Conservation (phyloP, 2,888 invertebrate species). For the Ichneumoninae sp. region DNA sequence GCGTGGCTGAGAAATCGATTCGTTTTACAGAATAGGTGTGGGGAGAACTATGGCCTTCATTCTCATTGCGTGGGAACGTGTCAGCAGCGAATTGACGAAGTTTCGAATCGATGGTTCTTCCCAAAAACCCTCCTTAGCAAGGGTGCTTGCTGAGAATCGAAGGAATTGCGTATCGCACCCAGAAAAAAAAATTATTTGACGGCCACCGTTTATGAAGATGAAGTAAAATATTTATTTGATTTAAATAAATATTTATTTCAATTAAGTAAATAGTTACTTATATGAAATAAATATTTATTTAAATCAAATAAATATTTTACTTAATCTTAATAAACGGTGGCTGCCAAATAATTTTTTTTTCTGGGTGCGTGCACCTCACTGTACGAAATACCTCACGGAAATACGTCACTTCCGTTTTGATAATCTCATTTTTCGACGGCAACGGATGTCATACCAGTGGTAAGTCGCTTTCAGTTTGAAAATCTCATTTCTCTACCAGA, state of each 20-base stretch:
- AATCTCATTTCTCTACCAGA: not conserved
- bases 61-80: conserved; percentile 6
- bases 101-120: not conserved
- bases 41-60: not conserved
- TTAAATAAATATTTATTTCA: no score
- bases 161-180: not conserved
- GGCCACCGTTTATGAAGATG: no score
- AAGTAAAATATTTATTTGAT: no score
- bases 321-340: no score
- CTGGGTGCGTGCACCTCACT: no score
- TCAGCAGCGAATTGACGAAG: not conserved
- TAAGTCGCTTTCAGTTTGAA: not conserved
- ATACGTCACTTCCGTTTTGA: not conserved
- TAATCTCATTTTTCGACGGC: not conserved
- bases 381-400: not conserved
- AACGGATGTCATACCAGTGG: no score
- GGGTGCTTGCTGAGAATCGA: not conserved
- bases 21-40: not conserved
- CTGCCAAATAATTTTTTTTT: no score
- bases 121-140: not conserved
- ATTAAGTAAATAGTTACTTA: no score
- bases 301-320: no score
- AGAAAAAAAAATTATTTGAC: no score
- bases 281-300: no score
- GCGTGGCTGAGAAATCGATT: conserved; percentile 8